Conservation (phyloP, 2,888 invertebrate species). For the Eristalis tenax region DNA sequence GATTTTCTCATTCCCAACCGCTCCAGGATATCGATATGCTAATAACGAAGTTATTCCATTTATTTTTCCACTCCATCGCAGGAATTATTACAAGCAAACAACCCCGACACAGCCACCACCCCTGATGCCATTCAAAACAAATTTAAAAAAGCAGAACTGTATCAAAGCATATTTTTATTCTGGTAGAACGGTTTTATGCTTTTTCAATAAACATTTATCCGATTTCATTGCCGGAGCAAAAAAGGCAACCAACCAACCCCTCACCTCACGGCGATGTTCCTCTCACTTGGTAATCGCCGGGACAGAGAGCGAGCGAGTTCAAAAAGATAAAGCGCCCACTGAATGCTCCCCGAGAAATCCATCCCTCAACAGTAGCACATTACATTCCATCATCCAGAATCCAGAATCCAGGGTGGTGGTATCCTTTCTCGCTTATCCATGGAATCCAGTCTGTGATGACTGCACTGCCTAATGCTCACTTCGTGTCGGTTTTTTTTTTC, state of each 20-base stretch:
- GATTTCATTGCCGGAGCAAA: conserved; percentile 76
- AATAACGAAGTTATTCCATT: conserved; percentile 72
- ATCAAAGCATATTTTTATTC: conserved; percentile 82
- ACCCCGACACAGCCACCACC: conserved; percentile 50
- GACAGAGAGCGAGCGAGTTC: conserved; percentile 39
- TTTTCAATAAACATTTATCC: conserved; percentile 82
- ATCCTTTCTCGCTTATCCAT: conserved; percentile 63
- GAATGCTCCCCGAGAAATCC: conserved; percentile 4
- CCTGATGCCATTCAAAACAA: conserved; percentile 67
- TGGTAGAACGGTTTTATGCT: conserved; percentile 82
- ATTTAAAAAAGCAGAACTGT: conserved; percentile 75
- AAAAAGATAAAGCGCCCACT: conserved; percentile 50
- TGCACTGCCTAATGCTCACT: conserved; percentile 51
- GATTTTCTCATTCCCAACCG: conserved; percentile 4
- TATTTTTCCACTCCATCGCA: conserved; percentile 72
- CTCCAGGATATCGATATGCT: conserved; percentile 70
- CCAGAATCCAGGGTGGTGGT: background rate
- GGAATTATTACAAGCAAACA: conserved; percentile 72
- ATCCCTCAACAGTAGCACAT: conserved; percentile 50
- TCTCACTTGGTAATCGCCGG: conserved; percentile 5
- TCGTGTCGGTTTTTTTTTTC: background rate
- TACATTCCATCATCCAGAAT: conserved; percentile 48
- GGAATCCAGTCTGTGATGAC: conserved; percentile 51
- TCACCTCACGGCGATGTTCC: background rate
- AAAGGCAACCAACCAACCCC: background rate